Conservation (phyloP, 2,113 vertebrate genomes). For the Limnothrissa miodon region DNA sequence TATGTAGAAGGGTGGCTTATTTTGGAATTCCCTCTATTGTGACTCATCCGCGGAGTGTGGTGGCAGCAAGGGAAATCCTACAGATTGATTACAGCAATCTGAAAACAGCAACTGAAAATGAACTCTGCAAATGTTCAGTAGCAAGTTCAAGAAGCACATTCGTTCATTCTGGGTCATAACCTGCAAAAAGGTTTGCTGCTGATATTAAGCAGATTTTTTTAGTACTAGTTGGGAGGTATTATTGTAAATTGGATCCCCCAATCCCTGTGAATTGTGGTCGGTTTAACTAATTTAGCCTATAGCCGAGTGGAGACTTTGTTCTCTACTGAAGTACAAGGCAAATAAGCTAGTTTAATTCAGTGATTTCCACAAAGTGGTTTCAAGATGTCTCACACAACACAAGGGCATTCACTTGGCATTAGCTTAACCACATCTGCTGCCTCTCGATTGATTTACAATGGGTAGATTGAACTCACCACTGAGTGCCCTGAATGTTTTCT, state of each 20-base stretch:
- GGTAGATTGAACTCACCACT: not conserved
- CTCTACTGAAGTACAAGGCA: not conserved
- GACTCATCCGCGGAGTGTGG: not conserved
- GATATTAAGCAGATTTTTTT: not conserved
- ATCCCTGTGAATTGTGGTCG: constrained; percentile 33
- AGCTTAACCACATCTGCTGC: not conserved
- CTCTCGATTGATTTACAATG: not conserved
- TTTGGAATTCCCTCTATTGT: not conserved
- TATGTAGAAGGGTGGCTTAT: not conserved
- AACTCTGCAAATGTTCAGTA: too few relatives aligned
- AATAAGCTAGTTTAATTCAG: not conserved
- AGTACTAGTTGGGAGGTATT: not conserved
- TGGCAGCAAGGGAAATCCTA: not conserved
- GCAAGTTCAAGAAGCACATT: constrained; percentile 39
- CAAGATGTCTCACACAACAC: not conserved
- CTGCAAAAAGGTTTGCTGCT: constrained; percentile 28
- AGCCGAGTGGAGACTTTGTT: not conserved
- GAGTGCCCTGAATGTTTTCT: not conserved
- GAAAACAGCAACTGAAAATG: too few relatives aligned
- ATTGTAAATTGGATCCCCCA: not conserved
- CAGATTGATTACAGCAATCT: not conserved
- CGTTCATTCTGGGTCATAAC: constrained; percentile 38
- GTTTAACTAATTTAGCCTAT: constrained; percentile 50
- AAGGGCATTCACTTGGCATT: not conserved
- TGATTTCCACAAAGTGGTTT: constrained; percentile 9